These are phyloP conservation scores for Sapajus apella DNA, from an alignment of 2,113 vertebrate genomes.

Conservation along the genomic window DNA sequence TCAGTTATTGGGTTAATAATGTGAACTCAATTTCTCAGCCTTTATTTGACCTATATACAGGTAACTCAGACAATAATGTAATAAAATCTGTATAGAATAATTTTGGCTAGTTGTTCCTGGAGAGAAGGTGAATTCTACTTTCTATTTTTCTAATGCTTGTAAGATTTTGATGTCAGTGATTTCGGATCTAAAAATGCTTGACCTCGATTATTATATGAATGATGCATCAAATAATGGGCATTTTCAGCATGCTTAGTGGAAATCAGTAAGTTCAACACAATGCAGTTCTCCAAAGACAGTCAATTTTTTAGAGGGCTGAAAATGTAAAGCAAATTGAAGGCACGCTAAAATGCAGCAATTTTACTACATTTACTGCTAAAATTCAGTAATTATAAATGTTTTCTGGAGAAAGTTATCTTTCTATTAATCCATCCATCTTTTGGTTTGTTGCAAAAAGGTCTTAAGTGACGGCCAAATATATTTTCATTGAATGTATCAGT, in stretches of 20 bases:
- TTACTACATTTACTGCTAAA: neutral
- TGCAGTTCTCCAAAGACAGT: constrained; percentile 44
- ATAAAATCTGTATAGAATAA: neutral
- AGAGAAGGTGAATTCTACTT: neutral
- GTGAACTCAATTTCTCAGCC: constrained; percentile 7
- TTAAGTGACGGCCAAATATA: neutral
- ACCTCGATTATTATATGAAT: constrained; percentile 47
- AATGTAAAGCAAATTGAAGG: constrained; percentile 47
- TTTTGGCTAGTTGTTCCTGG: constrained; percentile 19
- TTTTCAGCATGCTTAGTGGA: constrained; percentile 46
- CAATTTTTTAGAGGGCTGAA: constrained; percentile 29
- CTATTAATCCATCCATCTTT: neutral
- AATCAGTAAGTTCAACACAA: constrained; percentile 53
- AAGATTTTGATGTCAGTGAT: constrained; percentile 32
- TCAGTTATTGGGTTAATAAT: constrained; percentile 21
- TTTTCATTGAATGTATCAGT: neutral
- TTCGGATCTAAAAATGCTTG: constrained; percentile 40
- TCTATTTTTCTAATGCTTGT: constrained; percentile 24
- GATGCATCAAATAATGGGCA: neutral
- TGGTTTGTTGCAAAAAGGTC: neutral
- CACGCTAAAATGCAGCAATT: neutral
- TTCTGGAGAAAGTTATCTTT: constrained; percentile 13
- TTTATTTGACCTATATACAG: constrained; percentile 33
- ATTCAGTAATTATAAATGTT: neutral
- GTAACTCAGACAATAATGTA: constrained; percentile 49